These are phyloP conservation scores for Pelobates cultripes DNA, from an alignment of 2,797 vertebrate genomes.

Conservation along the genomic window DNA sequence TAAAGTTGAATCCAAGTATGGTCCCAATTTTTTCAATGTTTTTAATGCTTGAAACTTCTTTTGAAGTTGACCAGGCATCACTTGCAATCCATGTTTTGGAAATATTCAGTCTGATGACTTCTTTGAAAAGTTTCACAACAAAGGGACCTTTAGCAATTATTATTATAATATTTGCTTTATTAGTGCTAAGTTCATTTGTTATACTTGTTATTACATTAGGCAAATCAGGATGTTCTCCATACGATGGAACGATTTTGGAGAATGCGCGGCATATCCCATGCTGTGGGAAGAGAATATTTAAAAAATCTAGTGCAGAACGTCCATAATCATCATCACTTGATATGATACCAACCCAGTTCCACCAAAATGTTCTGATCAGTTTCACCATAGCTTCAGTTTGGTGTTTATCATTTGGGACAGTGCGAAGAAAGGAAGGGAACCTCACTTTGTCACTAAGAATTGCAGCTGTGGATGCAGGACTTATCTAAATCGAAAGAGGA, in stretches of 20 bases:
- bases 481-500: not conserved
- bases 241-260: constrained; percentile 61
- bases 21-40: constrained; percentile 26
- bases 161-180: not conserved
- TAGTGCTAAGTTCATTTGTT: not conserved
- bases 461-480: constrained; percentile 9
- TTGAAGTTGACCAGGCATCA: constrained; percentile 28
- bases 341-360: constrained; percentile 26
- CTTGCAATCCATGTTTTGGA: constrained; percentile 40
- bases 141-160: not conserved
- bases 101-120: constrained; percentile 1
- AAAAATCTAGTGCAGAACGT: not conserved
- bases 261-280: constrained; percentile 65
- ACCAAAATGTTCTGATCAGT: constrained; percentile 31
- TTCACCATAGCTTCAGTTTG: constrained; percentile 26
- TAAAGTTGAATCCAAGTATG: constrained; percentile 29
- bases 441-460: not conserved
- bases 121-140: not conserved
- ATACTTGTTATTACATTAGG: not conserved
- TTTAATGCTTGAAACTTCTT: not conserved
- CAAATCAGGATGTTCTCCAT: constrained; percentile 44
- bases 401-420: not conserved
- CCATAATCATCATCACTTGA: constrained; percentile 24
- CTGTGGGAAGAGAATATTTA: constrained; percentile 44
- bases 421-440: not conserved